Conservation (phyloP, 2,797 vertebrate genomes). For the Vireo griseus region DNA sequence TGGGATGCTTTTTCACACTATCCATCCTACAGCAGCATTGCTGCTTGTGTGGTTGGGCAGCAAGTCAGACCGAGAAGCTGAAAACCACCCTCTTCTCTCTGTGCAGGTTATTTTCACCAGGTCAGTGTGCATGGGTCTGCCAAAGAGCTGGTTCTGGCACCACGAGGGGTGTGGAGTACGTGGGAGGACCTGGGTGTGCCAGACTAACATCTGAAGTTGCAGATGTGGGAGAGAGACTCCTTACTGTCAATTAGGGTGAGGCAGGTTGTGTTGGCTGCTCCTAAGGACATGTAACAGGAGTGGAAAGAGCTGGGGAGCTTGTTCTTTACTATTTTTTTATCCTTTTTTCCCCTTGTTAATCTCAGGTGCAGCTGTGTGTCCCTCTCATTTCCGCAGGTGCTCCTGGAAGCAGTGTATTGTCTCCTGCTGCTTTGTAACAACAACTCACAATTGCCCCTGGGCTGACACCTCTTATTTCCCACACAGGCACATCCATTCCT, state of each 20-base stretch:
- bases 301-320: neutral
- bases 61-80: neutral
- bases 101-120: neutral
- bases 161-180: neutral
- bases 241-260: neutral
- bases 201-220: neutral
- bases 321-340: neutral
- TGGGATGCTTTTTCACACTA: neutral
- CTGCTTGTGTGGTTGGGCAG: accelerated
- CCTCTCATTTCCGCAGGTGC: neutral
- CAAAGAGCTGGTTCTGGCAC: neutral
- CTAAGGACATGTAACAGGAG: accelerated
- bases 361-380: neutral
- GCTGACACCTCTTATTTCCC: neutral
- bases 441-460: neutral
- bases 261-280: neutral
- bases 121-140: neutral
- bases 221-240: neutral
- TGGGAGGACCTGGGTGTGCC: neutral
- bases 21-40: neutral
- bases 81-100: neutral
- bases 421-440: neutral
- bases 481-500: neutral
- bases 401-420: neutral
- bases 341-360: neutral